Conservation (phyloP, 64 coral and sea anemone genomes). For the Actinia tenebrosa region DNA sequence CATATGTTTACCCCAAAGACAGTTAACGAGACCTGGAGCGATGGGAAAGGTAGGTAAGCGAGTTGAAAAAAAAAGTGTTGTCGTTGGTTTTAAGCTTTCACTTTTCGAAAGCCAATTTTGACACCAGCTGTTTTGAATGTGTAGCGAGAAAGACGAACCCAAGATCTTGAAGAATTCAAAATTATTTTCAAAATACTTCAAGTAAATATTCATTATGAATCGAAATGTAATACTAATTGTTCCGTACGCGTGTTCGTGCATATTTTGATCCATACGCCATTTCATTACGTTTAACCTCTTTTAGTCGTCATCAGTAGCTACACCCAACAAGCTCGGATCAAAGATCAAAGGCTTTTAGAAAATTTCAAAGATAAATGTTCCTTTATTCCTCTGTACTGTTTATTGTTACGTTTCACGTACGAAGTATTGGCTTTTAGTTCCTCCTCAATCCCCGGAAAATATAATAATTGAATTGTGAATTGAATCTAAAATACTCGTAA, state of each 20-base stretch:
- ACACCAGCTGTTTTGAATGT: not conserved
- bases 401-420: not conserved
- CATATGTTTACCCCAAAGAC: not conserved
- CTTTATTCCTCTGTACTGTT: not conserved
- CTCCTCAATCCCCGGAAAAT: not conserved
- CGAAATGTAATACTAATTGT: not conserved
- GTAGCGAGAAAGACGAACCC: not conserved
- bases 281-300: not conserved
- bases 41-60: slow-evolving; percentile 21
- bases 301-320: not conserved
- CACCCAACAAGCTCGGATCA: not conserved
- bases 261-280: not conserved
- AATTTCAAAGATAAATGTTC: not conserved
- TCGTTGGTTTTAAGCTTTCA: not conserved
- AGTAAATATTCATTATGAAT: not conserved
- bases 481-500: not conserved
- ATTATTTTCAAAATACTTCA: not conserved
- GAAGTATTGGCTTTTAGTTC: not conserved
- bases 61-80: not conserved
- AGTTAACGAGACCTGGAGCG: not conserved
- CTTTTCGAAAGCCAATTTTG: not conserved
- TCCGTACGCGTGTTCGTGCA: not conserved
- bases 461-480: not conserved
- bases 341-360: not conserved
- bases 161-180: not conserved